A percentile compares a stretch with the other conserved stretches of the same genome.
These are phyloP conservation scores for Sebastes aleutianus DNA, from an alignment of 2,797 vertebrate species.

Conservation along the genomic window DNA sequence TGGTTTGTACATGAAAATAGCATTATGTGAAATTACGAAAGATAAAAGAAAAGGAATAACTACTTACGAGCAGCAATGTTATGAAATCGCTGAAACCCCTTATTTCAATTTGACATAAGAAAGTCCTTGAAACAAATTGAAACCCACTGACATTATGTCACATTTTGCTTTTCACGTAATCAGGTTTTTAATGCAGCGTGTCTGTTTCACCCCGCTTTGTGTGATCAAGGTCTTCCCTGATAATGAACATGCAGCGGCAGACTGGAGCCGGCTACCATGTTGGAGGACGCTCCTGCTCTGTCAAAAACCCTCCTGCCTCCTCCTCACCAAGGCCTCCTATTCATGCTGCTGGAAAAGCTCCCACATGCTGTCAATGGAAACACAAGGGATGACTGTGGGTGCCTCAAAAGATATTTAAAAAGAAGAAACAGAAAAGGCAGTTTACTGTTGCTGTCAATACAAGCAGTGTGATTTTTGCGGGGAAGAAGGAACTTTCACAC, in stretches of 20 bases:
- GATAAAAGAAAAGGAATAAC: neutral
- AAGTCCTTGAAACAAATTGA: neutral
- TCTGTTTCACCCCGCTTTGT: conserved; percentile 19
- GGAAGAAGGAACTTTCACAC: conserved; percentile 11
- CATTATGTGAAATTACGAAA: neutral
- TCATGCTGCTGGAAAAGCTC: conserved; percentile 64
- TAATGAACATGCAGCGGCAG: conserved; percentile 27
- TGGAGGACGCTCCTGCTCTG: conserved; percentile 51
- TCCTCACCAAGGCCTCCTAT: conserved; percentile 67
- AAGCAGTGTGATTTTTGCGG: conserved; percentile 10
- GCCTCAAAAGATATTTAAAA: conserved; percentile 50
- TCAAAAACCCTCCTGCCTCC: conserved; percentile 58
- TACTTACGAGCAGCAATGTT: neutral
- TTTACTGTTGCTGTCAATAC: conserved; percentile 32
- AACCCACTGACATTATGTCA: neutral
- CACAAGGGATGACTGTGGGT: conserved; percentile 66
- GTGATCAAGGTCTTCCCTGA: conserved; percentile 34
- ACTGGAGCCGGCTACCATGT: conserved; percentile 10
- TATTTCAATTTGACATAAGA: neutral
- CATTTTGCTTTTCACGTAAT: neutral
- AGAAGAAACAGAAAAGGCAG: conserved; percentile 19
- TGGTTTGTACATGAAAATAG: neutral
- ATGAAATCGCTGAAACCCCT: neutral
- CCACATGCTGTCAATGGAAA: conserved; percentile 69
- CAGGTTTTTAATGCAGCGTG: neutral